These are phyloP conservation scores for Omphaloscelis lunosa DNA, from an alignment of 2,888 invertebrate species.

Conservation along the genomic window DNA sequence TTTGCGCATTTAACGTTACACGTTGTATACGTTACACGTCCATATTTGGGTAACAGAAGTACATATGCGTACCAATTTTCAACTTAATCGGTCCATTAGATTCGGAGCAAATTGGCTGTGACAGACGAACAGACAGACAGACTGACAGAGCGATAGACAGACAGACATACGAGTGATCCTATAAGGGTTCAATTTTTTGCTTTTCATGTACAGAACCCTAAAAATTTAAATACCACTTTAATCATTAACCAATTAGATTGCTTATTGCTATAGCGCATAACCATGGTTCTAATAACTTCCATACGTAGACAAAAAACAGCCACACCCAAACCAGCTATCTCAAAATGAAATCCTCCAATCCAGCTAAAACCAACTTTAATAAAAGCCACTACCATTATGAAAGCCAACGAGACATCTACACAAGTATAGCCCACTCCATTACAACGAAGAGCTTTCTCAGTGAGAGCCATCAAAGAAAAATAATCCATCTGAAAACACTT, in stretches of 20 bases:
- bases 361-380: constrained; percentile 63
- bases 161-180: too few species aligned
- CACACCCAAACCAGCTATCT: constrained; percentile 16
- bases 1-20: too few species aligned
- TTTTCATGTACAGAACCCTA: too few species aligned
- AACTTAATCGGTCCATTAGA: too few species aligned
- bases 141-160: too few species aligned
- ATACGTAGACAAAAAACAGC: background rate
- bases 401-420: constrained; percentile 51
- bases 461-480: constrained; percentile 75
- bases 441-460: constrained; percentile 65
- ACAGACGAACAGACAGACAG: too few species aligned
- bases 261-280: background rate
- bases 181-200: too few species aligned
- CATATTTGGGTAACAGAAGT: too few species aligned
- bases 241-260: background rate
- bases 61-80: too few species aligned
- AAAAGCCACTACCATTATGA: constrained; percentile 65
- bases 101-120: too few species aligned
- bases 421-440: constrained; percentile 72
- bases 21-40: too few species aligned
- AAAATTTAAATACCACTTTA: background rate
- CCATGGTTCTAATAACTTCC: background rate
- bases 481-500: constrained; percentile 76
- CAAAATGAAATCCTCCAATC: constrained; percentile 53